Conservation (phyloP, 2,888 invertebrate species). For the Tiliacea citrago region DNA sequence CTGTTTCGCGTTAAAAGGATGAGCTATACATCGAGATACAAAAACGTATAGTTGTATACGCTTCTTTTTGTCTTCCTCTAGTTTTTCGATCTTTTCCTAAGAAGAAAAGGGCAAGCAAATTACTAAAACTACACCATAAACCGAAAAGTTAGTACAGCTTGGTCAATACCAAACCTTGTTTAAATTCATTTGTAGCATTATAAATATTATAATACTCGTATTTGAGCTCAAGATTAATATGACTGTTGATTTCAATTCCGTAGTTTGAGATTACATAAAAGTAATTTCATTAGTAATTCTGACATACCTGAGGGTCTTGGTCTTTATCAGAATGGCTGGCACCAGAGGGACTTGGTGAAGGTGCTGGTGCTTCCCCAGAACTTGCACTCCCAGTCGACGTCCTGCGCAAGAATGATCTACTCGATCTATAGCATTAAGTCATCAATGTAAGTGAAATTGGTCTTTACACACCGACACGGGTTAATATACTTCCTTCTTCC, state of each 20-base stretch:
- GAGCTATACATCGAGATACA: constrained; percentile 99
- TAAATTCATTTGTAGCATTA: constrained; percentile 1
- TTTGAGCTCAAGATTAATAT: constrained; percentile 27
- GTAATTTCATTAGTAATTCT: not conserved
- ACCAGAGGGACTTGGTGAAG: constrained; percentile 96
- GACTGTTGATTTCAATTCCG: constrained; percentile 11
- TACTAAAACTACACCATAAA: constrained; percentile 17
- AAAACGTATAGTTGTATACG: constrained; percentile 99
- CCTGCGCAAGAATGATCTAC: constrained; percentile 89
- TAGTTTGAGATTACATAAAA: constrained; percentile 6
- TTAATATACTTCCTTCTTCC: constrained; percentile 15
- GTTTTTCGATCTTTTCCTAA: constrained; percentile 97
- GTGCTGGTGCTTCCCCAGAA: constrained; percentile 87
- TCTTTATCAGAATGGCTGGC: constrained; percentile 97
- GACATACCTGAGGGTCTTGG: constrained; percentile 94
- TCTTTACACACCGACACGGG: constrained; percentile 79
- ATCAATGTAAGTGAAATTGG: constrained; percentile 81
- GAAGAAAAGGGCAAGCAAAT: constrained; percentile 24
- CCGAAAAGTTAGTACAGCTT: not conserved
- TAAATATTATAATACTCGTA: not conserved
- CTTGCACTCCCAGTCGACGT: constrained; percentile 89
- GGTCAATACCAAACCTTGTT: constrained; percentile 8
- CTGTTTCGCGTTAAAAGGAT: constrained; percentile 99
- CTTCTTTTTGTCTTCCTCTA: constrained; percentile 98
- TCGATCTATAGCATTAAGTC: constrained; percentile 87